Evolutionary conservation across 1,140 invertebrate species (phyloP), one percentile per base, ranked within the genome.

Genomic region (Belonocnema kinseyi): DNA sequence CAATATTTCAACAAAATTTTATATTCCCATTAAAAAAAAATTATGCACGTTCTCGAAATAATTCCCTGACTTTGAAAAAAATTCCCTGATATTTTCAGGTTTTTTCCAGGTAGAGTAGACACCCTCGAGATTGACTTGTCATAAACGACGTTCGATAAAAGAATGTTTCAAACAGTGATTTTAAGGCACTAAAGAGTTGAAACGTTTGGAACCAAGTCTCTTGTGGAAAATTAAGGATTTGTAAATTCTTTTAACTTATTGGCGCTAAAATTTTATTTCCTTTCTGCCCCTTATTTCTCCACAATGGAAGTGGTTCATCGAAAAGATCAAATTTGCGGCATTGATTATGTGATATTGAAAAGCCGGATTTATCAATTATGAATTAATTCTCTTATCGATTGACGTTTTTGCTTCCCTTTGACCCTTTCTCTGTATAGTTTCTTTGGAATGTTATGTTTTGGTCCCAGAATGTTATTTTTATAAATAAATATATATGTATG

Each of bases 381-480:
- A 66, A 33, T 26, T 26, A n/a, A n/a, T 66, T 66, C 16, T 66
- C 16, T 66, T 40, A 66, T 66, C 61, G 26, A 66, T 40, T 66
- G 61, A 46, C 33, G 40, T 16, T 14, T n/a, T 33, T 16, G 61
- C 26, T 8, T 16, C 10, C 40, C 40, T 46, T 46, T 46, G 40
- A 33, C 26, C n/a, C 13, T 66, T n/a, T 33, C 16, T 66, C 40
- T 66, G 61, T 66, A 66, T 40, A 66, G 80, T 78, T 33, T 81
- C 21, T 74, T 52, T 71, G 72, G 56, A 77, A 51, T 76, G 73
- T 82, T 84, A 54, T 77, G 77, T 81, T 82, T 70, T 82, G 76
- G 78, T 80, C 76, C 78, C 79, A 82, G 73, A 88, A 88, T 88
- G 85, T 89, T 89, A 89, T 90, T 90, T 90, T 89, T 90, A 89